Evolutionary conservation across 2,888 invertebrate genomes (phyloP), one percentile per base, ranked within the genome.

Genomic region (Drosophila barbarae): DNA sequence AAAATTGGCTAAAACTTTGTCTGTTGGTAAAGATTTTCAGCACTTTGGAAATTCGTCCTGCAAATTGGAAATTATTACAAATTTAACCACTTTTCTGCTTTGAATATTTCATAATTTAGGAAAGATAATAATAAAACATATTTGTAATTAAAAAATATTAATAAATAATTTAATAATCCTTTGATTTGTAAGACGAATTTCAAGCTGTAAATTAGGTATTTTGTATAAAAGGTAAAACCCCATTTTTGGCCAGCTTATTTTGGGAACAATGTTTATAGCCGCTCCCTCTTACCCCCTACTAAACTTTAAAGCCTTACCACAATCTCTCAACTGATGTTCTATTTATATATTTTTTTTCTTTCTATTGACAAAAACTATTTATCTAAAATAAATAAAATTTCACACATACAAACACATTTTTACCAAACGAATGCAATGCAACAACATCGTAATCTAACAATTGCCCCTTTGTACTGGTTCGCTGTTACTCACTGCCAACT

Each of bases 401-500:
- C 55, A 50, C 53, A 70, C 46, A 69, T 55, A 69, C 26, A 54
- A 23, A 1, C 23, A 23, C 23, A 23, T 23, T 3, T 46, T 57
- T 38, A 50, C 41, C 47, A 53, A 54, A 53, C 46, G 68, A 63
- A 67, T 50, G 60, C 61, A 42, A 71, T 58, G 69, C 54, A 65
- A 66, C 71, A 49, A 65, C 63, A 56, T 65, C 63, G 77, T 60
- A 61, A 51, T 38, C 52, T 46, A 67, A 65, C 50, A 69, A 66
- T 78, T 81, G 81, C 73, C 69, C 64, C 69, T 57, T 75, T 76
- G 85, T 73, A 72, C 65, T 73, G 86, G 86, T 87, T 85, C 60
- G 87, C 87, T 86, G 74, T 84, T 85, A 87, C 84, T 87, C 84
- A 80, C 87, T 87, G 87, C 84, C 77, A 79, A 86, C 86, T 83